Evolutionary conservation across 2,113 vertebrate species (phyloP).

Genomic region (Alligator sinensis): DNA sequence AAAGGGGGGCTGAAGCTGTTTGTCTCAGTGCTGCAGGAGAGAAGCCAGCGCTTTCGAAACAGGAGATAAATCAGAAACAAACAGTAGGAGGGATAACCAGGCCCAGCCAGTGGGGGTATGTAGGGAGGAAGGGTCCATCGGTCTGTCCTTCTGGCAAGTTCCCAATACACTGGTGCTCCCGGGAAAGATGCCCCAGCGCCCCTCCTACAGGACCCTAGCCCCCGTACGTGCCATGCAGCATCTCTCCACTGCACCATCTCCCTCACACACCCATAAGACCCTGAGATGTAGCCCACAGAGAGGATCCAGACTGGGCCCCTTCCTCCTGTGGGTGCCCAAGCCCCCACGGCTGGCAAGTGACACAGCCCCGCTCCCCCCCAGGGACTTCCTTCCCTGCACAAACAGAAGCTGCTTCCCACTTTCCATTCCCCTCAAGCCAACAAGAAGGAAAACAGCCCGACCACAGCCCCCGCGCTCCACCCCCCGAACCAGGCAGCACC

Average conservation of each 20-base stretch:
- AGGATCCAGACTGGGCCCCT: no score
- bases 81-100: background rate
- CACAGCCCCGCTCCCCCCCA: background rate
- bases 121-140: background rate
- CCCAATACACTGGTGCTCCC: no score
- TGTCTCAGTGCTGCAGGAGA: background rate
- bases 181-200: no score
- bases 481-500: background rate
- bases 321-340: background rate
- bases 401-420: background rate
- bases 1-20: background rate
- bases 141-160: background rate
- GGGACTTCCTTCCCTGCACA: background rate
- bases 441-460: background rate
- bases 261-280: background rate
- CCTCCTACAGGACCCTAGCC: no score
- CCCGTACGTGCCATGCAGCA: background rate
- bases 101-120: background rate
- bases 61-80: background rate
- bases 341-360: background rate
- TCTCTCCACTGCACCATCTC: no score
- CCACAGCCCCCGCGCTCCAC: background rate
- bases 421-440: background rate
- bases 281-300: no score
- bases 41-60: background rate